Base-by-base conservation (phyloP, 2,797 vertebrate species). In the Sitta carolinensis region DNA sequence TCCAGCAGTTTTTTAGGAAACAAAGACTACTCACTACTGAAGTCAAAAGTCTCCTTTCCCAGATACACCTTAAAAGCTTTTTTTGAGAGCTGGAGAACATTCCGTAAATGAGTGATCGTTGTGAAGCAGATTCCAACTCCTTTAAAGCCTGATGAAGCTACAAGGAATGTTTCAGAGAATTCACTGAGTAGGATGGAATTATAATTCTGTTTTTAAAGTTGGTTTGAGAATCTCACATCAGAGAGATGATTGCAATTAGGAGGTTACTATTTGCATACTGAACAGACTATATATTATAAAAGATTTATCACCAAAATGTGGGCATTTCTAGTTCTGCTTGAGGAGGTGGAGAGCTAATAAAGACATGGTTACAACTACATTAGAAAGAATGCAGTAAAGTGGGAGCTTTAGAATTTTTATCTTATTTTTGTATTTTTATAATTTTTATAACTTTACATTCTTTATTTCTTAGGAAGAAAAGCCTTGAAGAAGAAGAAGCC, bases 131-230 rank as follows among this genome's bases (percentile, higher is more conserved):
- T 70, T 90, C 29, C n/a, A 81, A 32, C 43, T 76, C 27, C 66
- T 76, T 75, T 69, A 88, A 86, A 90, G 40, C n/a, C 62, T 90
- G 88, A 91, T 84, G 66, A 94, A 95, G 70, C 62, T 75, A 75
- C 45, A 88, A 86, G 58, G 54, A 48, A 62, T 78, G 81, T 62
- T 87, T 86, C 51, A 78, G 69, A 94, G 88, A 91, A 91, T 88
- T 63, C 50, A 61, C 30, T 0, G 4, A 78, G 54, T 59, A 36
- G 1, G 2, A 48, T 14, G 43, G 51, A 90, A 89, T 81, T 75
- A 42, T 18, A 83, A 40, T 78, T 85, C 32, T 32, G 18, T 57
- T 61, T 84, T 84, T 55, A 90, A 88, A 84, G 66, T 11, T 16
- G 36, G 8, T 50, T 83, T 91, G 68, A 91, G 69, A 72, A 45